Base-by-base conservation (phyloP, 2,888 invertebrate species). In the Trachelus iudaicus region DNA sequence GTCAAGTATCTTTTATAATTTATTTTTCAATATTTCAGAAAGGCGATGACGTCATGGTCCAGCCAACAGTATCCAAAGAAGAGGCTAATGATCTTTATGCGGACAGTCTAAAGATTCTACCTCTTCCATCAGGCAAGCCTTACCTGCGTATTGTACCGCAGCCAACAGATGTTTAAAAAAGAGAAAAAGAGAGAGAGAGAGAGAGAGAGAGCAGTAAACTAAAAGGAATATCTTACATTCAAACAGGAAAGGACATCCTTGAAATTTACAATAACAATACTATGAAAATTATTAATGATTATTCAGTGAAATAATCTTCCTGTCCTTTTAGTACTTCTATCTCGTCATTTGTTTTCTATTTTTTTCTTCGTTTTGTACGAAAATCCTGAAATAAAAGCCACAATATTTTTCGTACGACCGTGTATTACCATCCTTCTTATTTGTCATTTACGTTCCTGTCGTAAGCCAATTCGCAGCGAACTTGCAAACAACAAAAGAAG, bases 21-120 rank as follows among this genome's bases (percentile, higher is more conserved):
- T 34, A 93, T 82, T 80, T 84, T 82, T 82, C 71, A 40, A 33
- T 33, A 30, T 93, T 94, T 69, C 90, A 98, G 96, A 92, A 93
- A 89, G 98, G 98, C 11, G 95, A 95, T 4, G 94, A 95, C 34
- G 98, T 98, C 84, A 98, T 99, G 98, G 95, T 99, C 40, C 93
- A 97, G 81, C 99, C 99, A 1, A 94, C 94, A 1, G 93, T 98
- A 0, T 92, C 94, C 1, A 93, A 94, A 9, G 95, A 95, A 31
- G 95, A 98, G 86, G 93, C 95, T 6, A 92, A 93, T 34, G 92
- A 92, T 77, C 90, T 95, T 68, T 98, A 98, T 90, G 96, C 97
- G 0, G 92, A 93, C 76, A 95, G 95, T 15, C 93, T 96, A 13
- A 94, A 94, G 37, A 93, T 94, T 4, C 91, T 96, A 12, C 92